Evolutionary conservation across 1,140 invertebrate species (phyloP).

Genomic region (Dendrolimus kikuchii): DNA sequence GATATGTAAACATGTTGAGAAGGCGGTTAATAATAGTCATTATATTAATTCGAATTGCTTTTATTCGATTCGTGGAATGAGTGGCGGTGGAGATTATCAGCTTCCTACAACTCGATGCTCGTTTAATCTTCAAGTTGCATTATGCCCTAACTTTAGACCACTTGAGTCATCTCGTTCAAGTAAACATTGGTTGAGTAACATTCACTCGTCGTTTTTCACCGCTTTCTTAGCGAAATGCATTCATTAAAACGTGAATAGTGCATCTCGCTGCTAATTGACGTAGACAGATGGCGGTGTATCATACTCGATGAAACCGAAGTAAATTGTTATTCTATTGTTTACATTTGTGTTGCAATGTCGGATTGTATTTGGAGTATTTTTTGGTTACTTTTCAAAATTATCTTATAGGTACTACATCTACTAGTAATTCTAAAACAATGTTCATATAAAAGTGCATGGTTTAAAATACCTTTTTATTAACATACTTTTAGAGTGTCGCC

Average conservation of each 20-base stretch:
- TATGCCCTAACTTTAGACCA: slow-evolving; percentile 14
- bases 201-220: slow-evolving; percentile 17
- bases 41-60: too few relatives aligned
- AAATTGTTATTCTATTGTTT: slow-evolving; percentile 7
- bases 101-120: too few relatives aligned
- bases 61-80: too few relatives aligned
- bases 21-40: too few relatives aligned
- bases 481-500: not conserved
- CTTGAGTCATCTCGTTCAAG: slow-evolving; percentile 22
- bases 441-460: too few relatives aligned
- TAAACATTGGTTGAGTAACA: slow-evolving; percentile 28
- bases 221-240: slow-evolving; percentile 24
- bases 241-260: slow-evolving; percentile 28
- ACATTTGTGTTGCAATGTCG: not conserved
- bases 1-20: too few relatives aligned
- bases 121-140: slow-evolving; percentile 7
- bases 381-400: too few relatives aligned
- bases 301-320: slow-evolving; percentile 10
- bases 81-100: too few relatives aligned
- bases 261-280: slow-evolving; percentile 34
- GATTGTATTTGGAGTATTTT: too few relatives aligned
- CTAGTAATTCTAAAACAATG: too few relatives aligned
- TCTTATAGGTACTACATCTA: too few relatives aligned
- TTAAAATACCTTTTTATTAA: not conserved
- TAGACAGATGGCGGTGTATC: slow-evolving; percentile 25